phyloP scores from a whole-genome alignment of 2,113 vertebrate species.

The Hippocampus mohnikei region DNA sequence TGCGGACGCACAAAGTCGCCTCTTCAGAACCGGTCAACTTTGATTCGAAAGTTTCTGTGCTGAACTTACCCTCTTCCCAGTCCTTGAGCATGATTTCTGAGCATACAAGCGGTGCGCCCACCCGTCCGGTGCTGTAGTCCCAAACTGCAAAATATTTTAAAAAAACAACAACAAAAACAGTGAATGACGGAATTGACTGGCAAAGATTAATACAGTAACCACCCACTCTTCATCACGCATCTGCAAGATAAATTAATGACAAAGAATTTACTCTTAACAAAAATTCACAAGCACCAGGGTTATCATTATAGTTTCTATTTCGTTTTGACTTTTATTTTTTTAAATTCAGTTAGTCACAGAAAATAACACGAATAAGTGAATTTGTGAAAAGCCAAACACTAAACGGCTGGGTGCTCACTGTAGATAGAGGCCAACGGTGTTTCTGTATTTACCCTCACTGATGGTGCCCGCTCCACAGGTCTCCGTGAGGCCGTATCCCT shows the following conservation, averaged over 20 bases:
- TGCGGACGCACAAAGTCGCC: constrained; percentile 38
- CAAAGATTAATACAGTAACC: neutral
- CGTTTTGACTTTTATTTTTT: no score
- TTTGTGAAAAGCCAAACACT: no score
- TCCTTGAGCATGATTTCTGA: constrained; percentile 88
- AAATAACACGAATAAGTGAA: no score
- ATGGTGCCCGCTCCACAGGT: constrained; percentile 91
- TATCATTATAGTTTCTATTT: no score
- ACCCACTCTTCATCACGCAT: no score
- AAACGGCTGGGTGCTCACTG: neutral
- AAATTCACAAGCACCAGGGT: no score
- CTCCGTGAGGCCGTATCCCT: constrained; percentile 94
- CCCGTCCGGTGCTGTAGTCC: constrained; percentile 93
- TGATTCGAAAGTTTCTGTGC: neutral
- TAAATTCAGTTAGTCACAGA: no score
- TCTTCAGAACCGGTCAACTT: neutral
- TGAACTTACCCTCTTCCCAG: constrained; percentile 91
- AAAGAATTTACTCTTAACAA: no score
- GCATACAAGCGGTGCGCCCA: constrained; percentile 93
- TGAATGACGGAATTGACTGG: no score
- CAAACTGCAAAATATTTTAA: constrained; percentile 72
- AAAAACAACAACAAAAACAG: no score
- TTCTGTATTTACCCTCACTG: constrained; percentile 77
- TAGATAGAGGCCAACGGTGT: neutral
- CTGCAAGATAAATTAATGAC: no score